These are phyloP conservation scores for Hippocampus mohnikei DNA, from an alignment of 2,113 vertebrate species.

Conservation along the genomic window DNA sequence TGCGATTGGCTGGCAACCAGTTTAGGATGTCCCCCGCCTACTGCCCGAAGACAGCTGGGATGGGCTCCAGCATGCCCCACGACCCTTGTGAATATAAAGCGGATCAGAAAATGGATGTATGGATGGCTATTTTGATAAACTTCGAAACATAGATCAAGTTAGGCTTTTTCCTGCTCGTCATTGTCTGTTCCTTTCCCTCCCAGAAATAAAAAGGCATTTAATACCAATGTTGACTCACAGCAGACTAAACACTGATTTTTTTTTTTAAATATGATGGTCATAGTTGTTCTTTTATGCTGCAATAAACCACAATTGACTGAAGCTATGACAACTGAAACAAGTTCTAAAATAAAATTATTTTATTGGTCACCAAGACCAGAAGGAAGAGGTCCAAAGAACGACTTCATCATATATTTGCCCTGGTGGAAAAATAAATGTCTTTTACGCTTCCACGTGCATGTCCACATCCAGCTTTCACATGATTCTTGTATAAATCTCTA, in stretches of 20 bases:
- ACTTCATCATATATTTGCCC: constrained; percentile 26
- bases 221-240: not conserved
- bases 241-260: constrained; percentile 1
- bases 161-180: not conserved
- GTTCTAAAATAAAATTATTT: constrained; percentile 12
- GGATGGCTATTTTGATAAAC: not conserved
- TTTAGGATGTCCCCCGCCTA: no score
- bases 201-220: not conserved
- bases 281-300: not conserved
- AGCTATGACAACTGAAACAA: constrained; percentile 15
- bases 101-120: no score
- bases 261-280: not conserved
- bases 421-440: constrained; percentile 33
- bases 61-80: no score
- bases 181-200: not conserved
- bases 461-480: constrained; percentile 38
- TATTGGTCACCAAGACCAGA: constrained; percentile 6
- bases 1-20: no score
- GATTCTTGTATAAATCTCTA: constrained; percentile 71
- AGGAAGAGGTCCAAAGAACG: constrained; percentile 18
- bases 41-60: no score
- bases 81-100: no score
- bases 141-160: not conserved
- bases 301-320: not conserved
- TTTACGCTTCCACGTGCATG: constrained; percentile 32